Evolutionary conservation across 1,140 invertebrate species (phyloP).

Genomic region (Cherax quadricarinatus): DNA sequence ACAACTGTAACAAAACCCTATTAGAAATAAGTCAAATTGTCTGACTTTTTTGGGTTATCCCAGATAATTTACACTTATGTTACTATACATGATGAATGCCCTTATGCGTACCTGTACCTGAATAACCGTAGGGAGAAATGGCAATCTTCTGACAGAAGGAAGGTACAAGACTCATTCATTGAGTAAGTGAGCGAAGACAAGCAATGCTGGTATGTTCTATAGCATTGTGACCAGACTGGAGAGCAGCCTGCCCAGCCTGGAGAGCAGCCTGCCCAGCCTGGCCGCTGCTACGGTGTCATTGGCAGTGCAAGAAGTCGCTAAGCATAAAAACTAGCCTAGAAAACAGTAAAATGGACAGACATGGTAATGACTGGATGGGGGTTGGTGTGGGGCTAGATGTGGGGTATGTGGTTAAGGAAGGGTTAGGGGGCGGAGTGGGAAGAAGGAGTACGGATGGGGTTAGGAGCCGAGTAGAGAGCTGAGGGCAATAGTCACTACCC

Average conservation of each 20-base stretch:
- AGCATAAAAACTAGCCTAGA: slow-evolving; percentile 26
- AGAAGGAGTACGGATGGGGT: not conserved
- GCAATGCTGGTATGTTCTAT: not conserved
- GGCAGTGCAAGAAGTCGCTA: slow-evolving; percentile 4
- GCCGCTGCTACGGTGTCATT: not conserved
- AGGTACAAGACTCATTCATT: not conserved
- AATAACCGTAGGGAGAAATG: too few relatives aligned
- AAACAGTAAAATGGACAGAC: slow-evolving; percentile 45
- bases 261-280: too few relatives aligned
- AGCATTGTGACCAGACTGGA: too few relatives aligned
- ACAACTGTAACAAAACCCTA: too few relatives aligned
- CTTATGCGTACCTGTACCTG: too few relatives aligned
- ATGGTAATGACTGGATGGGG: slow-evolving; percentile 32
- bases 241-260: too few relatives aligned
- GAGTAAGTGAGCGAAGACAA: not conserved
- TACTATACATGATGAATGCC: too few relatives aligned
- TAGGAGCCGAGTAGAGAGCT: not conserved
- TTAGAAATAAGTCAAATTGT: too few relatives aligned
- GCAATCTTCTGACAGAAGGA: not conserved
- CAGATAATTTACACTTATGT: too few relatives aligned
- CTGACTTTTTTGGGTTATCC: too few relatives aligned
- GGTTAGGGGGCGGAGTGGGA: not conserved
- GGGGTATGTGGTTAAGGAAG: not conserved
- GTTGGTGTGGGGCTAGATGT: not conserved
- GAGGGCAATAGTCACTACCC: not conserved